Evolutionary conservation across 2,113 vertebrate genomes (phyloP).

Genomic region (Lucifuga dentata): DNA sequence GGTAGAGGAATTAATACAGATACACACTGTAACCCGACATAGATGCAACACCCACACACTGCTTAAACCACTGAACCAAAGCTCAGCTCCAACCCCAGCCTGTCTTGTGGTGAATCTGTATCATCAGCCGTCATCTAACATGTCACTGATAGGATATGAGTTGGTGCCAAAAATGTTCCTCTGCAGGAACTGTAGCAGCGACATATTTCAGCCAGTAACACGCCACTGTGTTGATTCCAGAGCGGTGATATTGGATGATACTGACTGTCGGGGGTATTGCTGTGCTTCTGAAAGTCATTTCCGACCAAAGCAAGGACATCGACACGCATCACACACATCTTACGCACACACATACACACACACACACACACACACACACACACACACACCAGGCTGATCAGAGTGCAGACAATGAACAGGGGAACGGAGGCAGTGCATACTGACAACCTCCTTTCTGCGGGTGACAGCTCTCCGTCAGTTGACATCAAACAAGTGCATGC

Average conservation of each 20-base stretch:
- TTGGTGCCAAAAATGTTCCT: constrained; percentile 43
- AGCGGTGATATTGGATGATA: constrained; percentile 74
- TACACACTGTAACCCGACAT: constrained; percentile 30
- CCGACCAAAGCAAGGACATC: constrained; percentile 73
- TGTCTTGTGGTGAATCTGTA: constrained; percentile 56
- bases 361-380: not conserved
- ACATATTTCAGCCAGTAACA: constrained; percentile 75
- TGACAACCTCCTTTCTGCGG: constrained; percentile 62
- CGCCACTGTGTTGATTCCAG: constrained; percentile 70
- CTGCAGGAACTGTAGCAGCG: constrained; percentile 44
- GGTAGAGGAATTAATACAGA: not conserved
- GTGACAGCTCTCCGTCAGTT: constrained; percentile 75
- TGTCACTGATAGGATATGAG: constrained; percentile 52
- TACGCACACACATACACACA: constrained; percentile 12
- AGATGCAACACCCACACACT: not conserved
- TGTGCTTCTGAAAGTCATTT: constrained; percentile 79
- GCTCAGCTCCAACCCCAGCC: constrained; percentile 1
- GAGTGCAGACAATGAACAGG: constrained; percentile 60
- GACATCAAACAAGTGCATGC: constrained; percentile 61
- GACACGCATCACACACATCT: constrained; percentile 48
- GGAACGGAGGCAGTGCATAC: constrained; percentile 48
- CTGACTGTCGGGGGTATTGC: constrained; percentile 72
- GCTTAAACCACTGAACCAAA: constrained; percentile 26
- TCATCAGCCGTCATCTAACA: constrained; percentile 46
- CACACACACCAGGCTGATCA: constrained; percentile 38